Base-by-base conservation (phyloP, 1,140 invertebrate species). In the Drosophila seguyi region DNA sequence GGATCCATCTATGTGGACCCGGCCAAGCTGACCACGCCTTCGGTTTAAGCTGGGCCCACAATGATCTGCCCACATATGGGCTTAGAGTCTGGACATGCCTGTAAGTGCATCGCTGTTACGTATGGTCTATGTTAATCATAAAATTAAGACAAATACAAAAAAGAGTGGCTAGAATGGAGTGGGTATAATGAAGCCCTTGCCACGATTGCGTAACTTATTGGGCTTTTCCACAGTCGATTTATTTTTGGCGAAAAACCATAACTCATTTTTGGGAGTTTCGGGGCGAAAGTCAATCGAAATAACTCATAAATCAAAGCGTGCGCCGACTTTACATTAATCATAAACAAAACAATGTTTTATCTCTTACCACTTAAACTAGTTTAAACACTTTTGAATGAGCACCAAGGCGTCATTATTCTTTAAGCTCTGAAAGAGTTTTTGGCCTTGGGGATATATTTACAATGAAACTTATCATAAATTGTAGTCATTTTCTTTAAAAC, bases 61-160 rank as follows among this genome's bases (percentile, higher is more conserved):
- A 52, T 38, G 20, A 36, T 36, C 27, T 47, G 48, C 18, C 34
- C 57, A 68, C 29, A 45, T 47, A 34, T 69, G 68, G 65, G 52
- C 55, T 34, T 41, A 34, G 25, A 22, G 38, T 39, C 47, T 27
- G 58, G 38, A 44, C 67, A 45, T 53, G 31, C 25, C 44, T 48
- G 10, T 66, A 68, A 68, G 60, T 68, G 45, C 60, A 66, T 65
- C 60, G 6, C 16, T 20, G 48, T 69, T 67, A 67, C 61, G 47
- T 67, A 67, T 67, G 38, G 66, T 69, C 61, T 44, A 69, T 69
- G 38, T 67, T 61, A 69, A 69, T 69, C 66, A 67, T 36, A 41
- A 69, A 53, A 45, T 69, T 67, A 69, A 42, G 18, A 31, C 34
- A 67, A 62, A 62, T 11, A 34, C 31, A n/a, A 22, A 56, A n/a